These are phyloP conservation scores for Lapara coniferarum DNA, from an alignment of 2,888 invertebrate species.

Conservation along the genomic window DNA sequence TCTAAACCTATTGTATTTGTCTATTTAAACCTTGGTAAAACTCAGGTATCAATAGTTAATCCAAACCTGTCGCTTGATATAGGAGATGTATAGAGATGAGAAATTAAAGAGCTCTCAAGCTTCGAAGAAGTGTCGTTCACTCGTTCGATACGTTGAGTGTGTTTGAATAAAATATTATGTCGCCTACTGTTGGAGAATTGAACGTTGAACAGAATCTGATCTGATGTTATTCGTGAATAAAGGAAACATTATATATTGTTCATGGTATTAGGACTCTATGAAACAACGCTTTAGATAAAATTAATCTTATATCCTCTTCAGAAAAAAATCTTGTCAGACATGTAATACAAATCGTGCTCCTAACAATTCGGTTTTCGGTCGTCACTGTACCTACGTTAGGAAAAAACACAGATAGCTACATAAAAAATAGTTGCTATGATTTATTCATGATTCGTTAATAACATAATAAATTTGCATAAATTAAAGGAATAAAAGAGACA, in stretches of 20 bases:
- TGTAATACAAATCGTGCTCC: too few relatives aligned
- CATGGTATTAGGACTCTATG: too few relatives aligned
- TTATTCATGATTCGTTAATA: too few relatives aligned
- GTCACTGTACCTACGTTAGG: too few relatives aligned
- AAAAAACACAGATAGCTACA: too few relatives aligned
- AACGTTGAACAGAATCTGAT: neutral
- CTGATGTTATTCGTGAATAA: neutral
- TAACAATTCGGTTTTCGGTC: too few relatives aligned
- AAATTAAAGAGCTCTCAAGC: neutral
- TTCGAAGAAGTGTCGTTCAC: neutral
- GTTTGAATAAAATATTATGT: conserved; percentile 18
- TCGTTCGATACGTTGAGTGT: neutral
- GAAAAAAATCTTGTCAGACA: too few relatives aligned
- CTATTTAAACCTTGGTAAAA: neutral
- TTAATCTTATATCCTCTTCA: too few relatives aligned
- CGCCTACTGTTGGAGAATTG: neutral
- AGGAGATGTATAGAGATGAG: neutral
- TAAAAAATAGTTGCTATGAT: too few relatives aligned
- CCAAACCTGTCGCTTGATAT: neutral
- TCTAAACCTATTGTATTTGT: neutral
- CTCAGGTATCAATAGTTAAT: conserved; percentile 2
- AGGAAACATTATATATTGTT: neutral
- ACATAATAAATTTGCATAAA: too few relatives aligned
- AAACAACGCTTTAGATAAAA: too few relatives aligned
- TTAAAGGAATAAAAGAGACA: too few relatives aligned